Evolutionary conservation across 2,888 invertebrate species (phyloP), one percentile per base, ranked within the genome.

Genomic region (Dryadula phaetusa): DNA sequence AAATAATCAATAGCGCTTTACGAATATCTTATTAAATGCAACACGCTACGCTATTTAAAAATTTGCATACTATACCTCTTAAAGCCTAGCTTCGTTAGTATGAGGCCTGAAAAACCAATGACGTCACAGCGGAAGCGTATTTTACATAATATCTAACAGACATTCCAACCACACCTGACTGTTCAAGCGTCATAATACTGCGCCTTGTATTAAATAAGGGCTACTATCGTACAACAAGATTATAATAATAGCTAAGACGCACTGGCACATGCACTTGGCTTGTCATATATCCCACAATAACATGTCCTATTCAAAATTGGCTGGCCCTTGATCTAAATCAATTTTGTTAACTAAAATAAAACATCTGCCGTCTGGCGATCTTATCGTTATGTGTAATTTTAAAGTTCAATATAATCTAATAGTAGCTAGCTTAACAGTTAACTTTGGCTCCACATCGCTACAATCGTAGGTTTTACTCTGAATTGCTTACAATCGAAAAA

Each of bases 241-340:
- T 78, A 75, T 80, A 90, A 90, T 86, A 89, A 90, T 90, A 88
- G 86, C 79, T 75, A 77, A 77, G 75, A 77, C 75, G 79, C 75
- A 81, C 87, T 90, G 90, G 86, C 90, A 90, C 79, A 81, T 79
- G 80, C 76, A 83, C 79, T 90, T 91, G 90, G 90, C 91, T 83
- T 79, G 82, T 83, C 81, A 86, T 85, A 80, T 85, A 82, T 84
- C 82, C 86, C 85, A 85, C 85, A 87, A 85, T 88, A 87, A 85
- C 85, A 80, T 78, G 79, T 79, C 82, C 75, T 78, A 80, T 79
- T 74, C 77, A 74, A 77, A 77, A 85, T 82, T 76, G 78, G 78
- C 79, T 76, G 78, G 85, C 87, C 90, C 90, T 90, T 90, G 91
- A 90, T 84, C 91, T 83, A 82, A 82, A 83, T 88, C 77, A 77